Base-by-base conservation (phyloP, 2,888 invertebrate species). In the Mesoligia furuncula region DNA sequence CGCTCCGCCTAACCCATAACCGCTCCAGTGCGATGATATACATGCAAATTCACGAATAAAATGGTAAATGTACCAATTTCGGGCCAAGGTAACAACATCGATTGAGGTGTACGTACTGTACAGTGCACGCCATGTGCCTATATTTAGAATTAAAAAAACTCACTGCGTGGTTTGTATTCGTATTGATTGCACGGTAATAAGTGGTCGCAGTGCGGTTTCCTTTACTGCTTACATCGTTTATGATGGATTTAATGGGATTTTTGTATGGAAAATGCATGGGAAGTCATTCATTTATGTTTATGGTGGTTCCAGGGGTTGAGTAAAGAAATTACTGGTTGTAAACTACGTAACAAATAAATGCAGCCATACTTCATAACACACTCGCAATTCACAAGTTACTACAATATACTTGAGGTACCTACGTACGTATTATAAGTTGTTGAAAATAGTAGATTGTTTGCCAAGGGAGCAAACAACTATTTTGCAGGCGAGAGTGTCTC, bases 11-110 rank as follows among this genome's bases (percentile, higher is more conserved):
- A 85, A 78, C 62, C 65, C 65, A 83, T 83, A 80, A 84, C 67
- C 76, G 5, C 78, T 81, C 54, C 69, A 77, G 75, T 61, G 61
- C 83, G 75, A 81, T 80, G 68, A 85, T 85, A 81, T 84, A 76
- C 81, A 87, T 85, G 81, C 87, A 85, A 89, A 91, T 89, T 86
- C 80, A 89, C 81, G 81, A 87, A 89, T 90, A 89, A 90, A 87
- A 90, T 91, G 90, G 88, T 87, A 90, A 90, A 83, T 75, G 85
- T 86, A 88, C 77, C 82, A 84, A 86, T 91, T 90, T 89, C 91
- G 92, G 95, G 95, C 93, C 95, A 95, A 95, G 95, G 95, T 90
- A 87, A 88, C 88, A 75, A 79, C 90, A 95, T 95, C 94, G 95
- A 95, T 95, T 92, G 86, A 80, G 75, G 84, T 90, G 89, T 72